These are phyloP conservation scores for Diorhabda elongata DNA, from an alignment of 1,140 invertebrate genomes.

Conservation along the genomic window DNA sequence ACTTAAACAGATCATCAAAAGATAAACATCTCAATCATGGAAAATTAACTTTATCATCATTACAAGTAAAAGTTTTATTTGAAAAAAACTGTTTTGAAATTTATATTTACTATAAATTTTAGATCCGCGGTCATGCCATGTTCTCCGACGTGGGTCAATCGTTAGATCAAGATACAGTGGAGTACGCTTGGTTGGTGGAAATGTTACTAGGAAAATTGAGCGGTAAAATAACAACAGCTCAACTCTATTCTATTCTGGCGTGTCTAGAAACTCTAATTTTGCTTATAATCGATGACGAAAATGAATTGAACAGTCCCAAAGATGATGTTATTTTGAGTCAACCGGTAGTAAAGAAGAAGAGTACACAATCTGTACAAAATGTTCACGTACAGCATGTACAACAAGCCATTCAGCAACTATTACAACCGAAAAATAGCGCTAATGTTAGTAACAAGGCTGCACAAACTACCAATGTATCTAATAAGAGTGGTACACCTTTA, in stretches of 20 bases:
- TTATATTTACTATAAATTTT: constrained; percentile 21
- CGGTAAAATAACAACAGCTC: constrained; percentile 73
- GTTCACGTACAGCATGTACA: constrained; percentile 37
- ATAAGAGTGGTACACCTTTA: neutral
- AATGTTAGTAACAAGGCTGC: constrained; percentile 10
- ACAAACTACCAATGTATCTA: neutral
- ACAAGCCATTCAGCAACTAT: constrained; percentile 41
- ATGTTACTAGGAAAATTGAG: constrained; percentile 77
- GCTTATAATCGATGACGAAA: constrained; percentile 83
- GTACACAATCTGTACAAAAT: constrained; percentile 25
- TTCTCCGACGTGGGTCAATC: constrained; percentile 88
- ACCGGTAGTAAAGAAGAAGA: constrained; percentile 35
- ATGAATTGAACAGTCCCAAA: constrained; percentile 70
- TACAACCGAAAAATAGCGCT: constrained; percentile 29
- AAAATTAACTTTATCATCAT: constrained; percentile 81
- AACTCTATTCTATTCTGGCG: constrained; percentile 80
- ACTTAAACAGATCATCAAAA: constrained; percentile 58
- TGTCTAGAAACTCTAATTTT: constrained; percentile 86
- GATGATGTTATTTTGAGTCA: constrained; percentile 35
- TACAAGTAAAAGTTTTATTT: constrained; percentile 59
- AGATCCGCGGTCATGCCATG: constrained; percentile 92
- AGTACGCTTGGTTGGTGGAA: constrained; percentile 93
- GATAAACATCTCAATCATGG: constrained; percentile 82
- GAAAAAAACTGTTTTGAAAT: no score
- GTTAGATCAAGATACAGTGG: constrained; percentile 89